Base-by-base conservation (phyloP, 2,888 invertebrate genomes). In the Portevinia maculata region DNA sequence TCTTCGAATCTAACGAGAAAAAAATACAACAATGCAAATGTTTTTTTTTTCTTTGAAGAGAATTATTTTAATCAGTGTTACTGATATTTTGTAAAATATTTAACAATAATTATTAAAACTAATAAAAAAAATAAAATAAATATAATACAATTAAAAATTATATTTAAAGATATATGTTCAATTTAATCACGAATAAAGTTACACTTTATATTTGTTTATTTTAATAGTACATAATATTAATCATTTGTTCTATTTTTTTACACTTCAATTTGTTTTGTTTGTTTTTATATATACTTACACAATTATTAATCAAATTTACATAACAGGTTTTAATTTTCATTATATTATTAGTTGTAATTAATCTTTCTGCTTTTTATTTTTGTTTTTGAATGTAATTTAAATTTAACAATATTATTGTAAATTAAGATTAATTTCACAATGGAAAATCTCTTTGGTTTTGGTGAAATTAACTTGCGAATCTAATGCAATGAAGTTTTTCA, bases 101-200 rank as follows among this genome's bases (percentile, higher is more conserved):
- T 53, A 60, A 60, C 55, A 60, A 41, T 53, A 44, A 55, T 32
- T 32, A 24, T 7, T 41, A 17, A 59, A 69, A 53, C 15, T n/a
- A 67, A 17, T 52, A n/a, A 39, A 34, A 15, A 21, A 5, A 48
- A 44, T 9, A 19, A 59, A 34, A 21, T 64, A 52, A 62, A 32
- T 41, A 64, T 74, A 76, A 75, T 75, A 74, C 69, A 67, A 74
- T n/a, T 44, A 50, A 62, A 81, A 75, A 81, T 57, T 50, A 81
- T 73, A 73, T 71, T 73, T 70, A 37, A 59, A 67, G n/a, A n/a
- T n/a, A n/a, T 78, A 46, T 65, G 65, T 81, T 76, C 64, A 76
- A 69, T 76, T 64, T 52, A 88, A 88, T 89, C 89, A 89, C 89
- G 87, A 84, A 81, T 86, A 87, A 89, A 89, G 89, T 90, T 89